phyloP scores from a whole-genome alignment of 2,888 invertebrate species.

The Microctonus hyperodae region DNA sequence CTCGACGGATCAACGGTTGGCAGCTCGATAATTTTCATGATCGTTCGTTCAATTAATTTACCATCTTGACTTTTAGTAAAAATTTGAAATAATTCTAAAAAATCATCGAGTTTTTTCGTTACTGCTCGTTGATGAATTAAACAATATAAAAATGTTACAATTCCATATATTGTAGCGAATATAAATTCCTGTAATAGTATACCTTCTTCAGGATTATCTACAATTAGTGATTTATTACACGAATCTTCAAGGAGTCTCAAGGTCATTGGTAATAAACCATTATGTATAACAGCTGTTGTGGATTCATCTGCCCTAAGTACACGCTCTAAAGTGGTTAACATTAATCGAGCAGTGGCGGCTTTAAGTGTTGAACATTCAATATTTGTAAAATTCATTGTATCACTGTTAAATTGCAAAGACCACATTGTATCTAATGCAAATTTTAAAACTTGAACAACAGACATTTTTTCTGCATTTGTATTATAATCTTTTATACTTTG shows the following conservation, averaged over 20 bases:
- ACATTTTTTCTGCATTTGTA: slow-evolving; percentile 66
- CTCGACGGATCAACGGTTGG: slow-evolving; percentile 62
- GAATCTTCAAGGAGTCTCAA: slow-evolving; percentile 69
- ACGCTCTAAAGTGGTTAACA: slow-evolving; percentile 68
- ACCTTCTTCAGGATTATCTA: slow-evolving; percentile 60
- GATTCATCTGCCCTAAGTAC: slow-evolving; percentile 67
- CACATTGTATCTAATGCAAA: slow-evolving; percentile 70
- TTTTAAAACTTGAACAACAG: slow-evolving; percentile 69
- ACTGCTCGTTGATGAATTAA: slow-evolving; percentile 65
- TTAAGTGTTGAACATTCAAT: slow-evolving; percentile 65
- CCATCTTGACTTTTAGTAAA: slow-evolving; percentile 70
- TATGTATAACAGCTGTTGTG: slow-evolving; percentile 67
- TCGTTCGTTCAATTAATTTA: slow-evolving; percentile 66
- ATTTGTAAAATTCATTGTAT: slow-evolving; percentile 59
- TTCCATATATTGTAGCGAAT: slow-evolving; percentile 69
- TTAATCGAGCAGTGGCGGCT: slow-evolving; percentile 67
- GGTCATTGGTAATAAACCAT: slow-evolving; percentile 70
- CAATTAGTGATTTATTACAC: slow-evolving; percentile 51
- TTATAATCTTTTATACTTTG: slow-evolving; percentile 67
- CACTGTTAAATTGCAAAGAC: slow-evolving; percentile 68
- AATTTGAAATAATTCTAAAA: slow-evolving; percentile 68
- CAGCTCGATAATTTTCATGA: slow-evolving; percentile 67
- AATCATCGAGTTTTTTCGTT: slow-evolving; percentile 65
- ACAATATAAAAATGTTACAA: slow-evolving; percentile 69
- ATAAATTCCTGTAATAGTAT: slow-evolving; percentile 68